Base-by-base conservation (phyloP, 2,888 invertebrate genomes). In the Spodoptera picta region DNA sequence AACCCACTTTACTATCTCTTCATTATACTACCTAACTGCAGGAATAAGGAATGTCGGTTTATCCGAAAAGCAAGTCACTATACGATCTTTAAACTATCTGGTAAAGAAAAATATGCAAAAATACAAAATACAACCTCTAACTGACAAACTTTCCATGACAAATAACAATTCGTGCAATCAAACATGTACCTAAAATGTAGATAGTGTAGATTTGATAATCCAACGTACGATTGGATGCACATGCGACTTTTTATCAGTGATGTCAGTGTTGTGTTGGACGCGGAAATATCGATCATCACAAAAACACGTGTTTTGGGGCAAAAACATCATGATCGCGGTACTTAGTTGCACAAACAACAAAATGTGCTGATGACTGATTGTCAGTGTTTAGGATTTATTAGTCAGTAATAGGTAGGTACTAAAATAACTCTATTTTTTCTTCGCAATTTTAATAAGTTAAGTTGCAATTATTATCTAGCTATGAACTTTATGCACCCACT, bases 251-350 rank as follows among this genome's bases (percentile, higher is more conserved):
- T 0, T 12, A 47, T 47, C 24, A 12, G 24, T 47, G 24, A 47
- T 48, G 44, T 36, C 27, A 65, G 41, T 9, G 1, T 27, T 2
- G 3, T 49, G 52, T 65, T 60, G 19, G 23, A 14, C 47, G 27
- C 19, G 3, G 7, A 55, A 44, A 67, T 69, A 36, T 50, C 4
- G 43, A 64, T 58, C 58, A 58, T 23, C n/a, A 27, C 43, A 36
- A 47, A 57, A 60, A 50, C 53, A 72, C 44, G 41, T 70, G 65
- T 70, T 57, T 59, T 51, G 31, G 52, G 36, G 27, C 55, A 68
- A 63, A 71, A 57, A 41, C 60, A 44, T 31, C 47, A 10, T 60
- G 19, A 49, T 36, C 36, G 9, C 9, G 36, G 36, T 36, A 9
- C 4, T 19, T 27, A 27, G 27, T 36, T 9, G 4, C 6, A 36